Base-by-base conservation (phyloP, 2,113 vertebrate species). In the Oncorhynchus gorbuscha region DNA sequence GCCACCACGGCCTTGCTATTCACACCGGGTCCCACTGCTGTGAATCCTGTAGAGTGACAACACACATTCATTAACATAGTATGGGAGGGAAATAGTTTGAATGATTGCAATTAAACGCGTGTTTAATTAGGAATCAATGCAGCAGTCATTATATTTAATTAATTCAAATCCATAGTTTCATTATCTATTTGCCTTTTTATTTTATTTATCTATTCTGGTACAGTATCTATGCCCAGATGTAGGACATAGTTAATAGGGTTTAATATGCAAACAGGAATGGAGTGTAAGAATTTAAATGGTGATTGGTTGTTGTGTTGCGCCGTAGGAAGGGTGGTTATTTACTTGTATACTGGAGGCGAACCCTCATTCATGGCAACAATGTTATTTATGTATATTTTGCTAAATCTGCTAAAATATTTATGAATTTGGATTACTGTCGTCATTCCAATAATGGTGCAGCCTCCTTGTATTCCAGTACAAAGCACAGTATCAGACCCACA, bases 1-100 rank as follows among this genome's bases (percentile, higher is more conserved):
- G 75, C 75, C 61, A 85, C 79, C 39, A 73, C 85, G 26, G 83
- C 55, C 69, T 82, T 71, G 18, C 81, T 74, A 67, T 65, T 80
- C 73, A 84, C 89, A 68, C 64, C 76, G 4, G 80, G 76, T 77
- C 69, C 76, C 1, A 83, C 73, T 66, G 76, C 65, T 72, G 82
- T 82, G 72, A 84, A 74, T 79, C 86, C 93, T 93, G 76, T 51
- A 81, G 80, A 78, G 74, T 84, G 65, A 91, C 58, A 92, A 61
- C 83, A 80, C 16, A 8, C 24, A 24, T 22, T 70, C 20, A 70
- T 28, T 13, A 70, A 11, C 26, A 24, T 5, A 11, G 32, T 2
- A 65, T 30, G 39, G 35, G 71, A 70, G 14, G 58, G 70, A 49
- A 66, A 24, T n/a, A 16, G 12, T 24, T 28, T 66, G 26, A 28